Conservation (phyloP, 2,797 vertebrate genomes). For the Neosalanx taihuensis region DNA sequence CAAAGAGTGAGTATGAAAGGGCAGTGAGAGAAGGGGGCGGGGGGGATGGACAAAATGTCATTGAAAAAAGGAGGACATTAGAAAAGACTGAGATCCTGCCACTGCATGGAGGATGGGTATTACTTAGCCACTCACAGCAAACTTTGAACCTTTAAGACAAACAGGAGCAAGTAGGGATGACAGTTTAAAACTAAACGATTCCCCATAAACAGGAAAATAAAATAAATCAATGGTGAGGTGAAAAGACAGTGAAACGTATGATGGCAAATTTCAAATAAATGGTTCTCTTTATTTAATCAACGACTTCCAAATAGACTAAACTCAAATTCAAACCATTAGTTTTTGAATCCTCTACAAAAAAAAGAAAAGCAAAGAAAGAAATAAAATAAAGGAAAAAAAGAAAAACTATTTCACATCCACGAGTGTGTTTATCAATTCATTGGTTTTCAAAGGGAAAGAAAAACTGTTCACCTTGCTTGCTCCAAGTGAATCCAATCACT, state of each 20-base stretch:
- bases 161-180: slow-evolving; percentile 8
- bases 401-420: slow-evolving; percentile 63
- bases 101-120: slow-evolving; percentile 22
- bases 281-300: slow-evolving; percentile 71
- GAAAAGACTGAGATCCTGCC: slow-evolving; percentile 48
- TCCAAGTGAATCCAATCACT: slow-evolving; percentile 37
- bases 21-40: background rate
- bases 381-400: slow-evolving; percentile 25
- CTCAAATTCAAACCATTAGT: slow-evolving; percentile 42
- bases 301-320: slow-evolving; percentile 61
- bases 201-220: background rate
- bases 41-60: slow-evolving; percentile 23
- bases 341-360: slow-evolving; percentile 63
- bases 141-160: slow-evolving; percentile 11
- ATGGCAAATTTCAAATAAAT: slow-evolving; percentile 68
- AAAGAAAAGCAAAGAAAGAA: slow-evolving; percentile 22
- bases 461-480: slow-evolving; percentile 34
- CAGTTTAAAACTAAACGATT: slow-evolving; percentile 19
- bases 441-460: slow-evolving; percentile 53
- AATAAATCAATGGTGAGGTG: slow-evolving; percentile 41
- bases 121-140: slow-evolving; percentile 22
- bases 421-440: slow-evolving; percentile 60
- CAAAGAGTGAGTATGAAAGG: slow-evolving; percentile 1
- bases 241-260: slow-evolving; percentile 65
- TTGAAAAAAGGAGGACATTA: slow-evolving; percentile 12